Conservation (phyloP, 92 coral and sea anemone genomes). For the Paragorgia papillata region DNA sequence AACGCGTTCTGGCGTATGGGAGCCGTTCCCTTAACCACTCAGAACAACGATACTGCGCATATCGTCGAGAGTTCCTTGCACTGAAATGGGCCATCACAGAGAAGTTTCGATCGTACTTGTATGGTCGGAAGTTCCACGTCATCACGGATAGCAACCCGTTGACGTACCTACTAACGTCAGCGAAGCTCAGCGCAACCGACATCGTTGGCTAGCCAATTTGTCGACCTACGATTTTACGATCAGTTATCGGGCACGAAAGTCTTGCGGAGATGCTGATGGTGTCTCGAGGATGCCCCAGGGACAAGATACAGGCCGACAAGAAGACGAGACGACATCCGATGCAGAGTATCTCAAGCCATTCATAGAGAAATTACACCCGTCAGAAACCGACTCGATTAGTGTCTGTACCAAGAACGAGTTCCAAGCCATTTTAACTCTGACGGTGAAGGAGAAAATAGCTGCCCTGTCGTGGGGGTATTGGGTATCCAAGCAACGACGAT, state of each 20-base stretch:
- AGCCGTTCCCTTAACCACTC: constrained; percentile 24
- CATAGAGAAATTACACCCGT: constrained; percentile 32
- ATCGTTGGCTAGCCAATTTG: constrained; percentile 50
- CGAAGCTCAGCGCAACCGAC: constrained; percentile 52
- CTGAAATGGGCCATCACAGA: constrained; percentile 60
- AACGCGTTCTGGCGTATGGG: constrained; percentile 51
- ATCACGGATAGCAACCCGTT: constrained; percentile 53
- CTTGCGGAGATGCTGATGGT: constrained; percentile 52
- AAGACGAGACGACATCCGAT: constrained; percentile 1
- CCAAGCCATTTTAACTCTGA: constrained; percentile 29
- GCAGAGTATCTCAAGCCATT: background rate
- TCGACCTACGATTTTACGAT: constrained; percentile 55
- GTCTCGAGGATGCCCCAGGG: constrained; percentile 46
- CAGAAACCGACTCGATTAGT: background rate
- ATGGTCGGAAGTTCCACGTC: constrained; percentile 18
- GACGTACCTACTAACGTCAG: constrained; percentile 51
- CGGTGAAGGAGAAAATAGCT: constrained; percentile 18
- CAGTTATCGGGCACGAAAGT: constrained; percentile 45
- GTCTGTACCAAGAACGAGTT: constrained; percentile 47
- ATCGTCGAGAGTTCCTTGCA: constrained; percentile 59
- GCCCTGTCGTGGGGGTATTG: constrained; percentile 48
- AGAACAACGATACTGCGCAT: constrained; percentile 18
- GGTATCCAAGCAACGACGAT: constrained; percentile 30
- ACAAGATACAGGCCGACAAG: constrained; percentile 9
- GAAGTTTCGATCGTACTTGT: constrained; percentile 43